Base-by-base conservation (phyloP, 2,888 invertebrate genomes). In the Pseudococcus longispinus region DNA sequence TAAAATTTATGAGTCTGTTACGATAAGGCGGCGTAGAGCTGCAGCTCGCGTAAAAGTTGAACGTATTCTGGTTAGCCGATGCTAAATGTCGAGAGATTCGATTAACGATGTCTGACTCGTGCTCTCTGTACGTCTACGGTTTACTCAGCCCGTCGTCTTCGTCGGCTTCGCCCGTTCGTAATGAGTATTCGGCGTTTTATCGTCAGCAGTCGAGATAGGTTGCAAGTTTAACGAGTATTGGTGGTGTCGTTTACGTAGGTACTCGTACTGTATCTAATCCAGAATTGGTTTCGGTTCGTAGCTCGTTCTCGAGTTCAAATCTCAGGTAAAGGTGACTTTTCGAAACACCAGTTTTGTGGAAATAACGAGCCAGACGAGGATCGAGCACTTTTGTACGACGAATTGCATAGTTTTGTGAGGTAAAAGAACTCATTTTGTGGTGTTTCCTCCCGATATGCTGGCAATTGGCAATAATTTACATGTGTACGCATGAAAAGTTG, bases 1-100 rank as follows among this genome's bases (percentile, higher is more conserved):
- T 70, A 70, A 70, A 70, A 70, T 70, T 70, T 70, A 70, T 29
- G 70, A 29, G 70, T 70, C 70, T 70, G 70, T 70, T 29, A 29
- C 70, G 70, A 29, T 70, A 70, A 70, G 70, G 70, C 29, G 26
- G 13, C 26, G 26, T 11, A 29, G 15, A 29, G 70, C 29, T 29
- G 15, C 18, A 29, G 70, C 18, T 18, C 29, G 70, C 70, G 70
- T 70, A 29, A 70, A 70, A 70, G 70, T 70, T 70, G 70, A 70
- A 70, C 29, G 70, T 70, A 70, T 70, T 70, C 70, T 70, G 70
- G 70, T 70, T 70, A 70, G 70, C 70, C 70, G 70, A 70, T 70
- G 70, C 70, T 70, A 70, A 70, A 70, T 29, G 70, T 70, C 70
- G 70, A 70, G 70, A 70, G 70, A 70, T 70, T 70, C 70, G 70